A percentile compares a stretch with the other conserved stretches of the same genome.
Conservation (phyloP, 2,113 vertebrate species). For the Urocitellus parryii region DNA sequence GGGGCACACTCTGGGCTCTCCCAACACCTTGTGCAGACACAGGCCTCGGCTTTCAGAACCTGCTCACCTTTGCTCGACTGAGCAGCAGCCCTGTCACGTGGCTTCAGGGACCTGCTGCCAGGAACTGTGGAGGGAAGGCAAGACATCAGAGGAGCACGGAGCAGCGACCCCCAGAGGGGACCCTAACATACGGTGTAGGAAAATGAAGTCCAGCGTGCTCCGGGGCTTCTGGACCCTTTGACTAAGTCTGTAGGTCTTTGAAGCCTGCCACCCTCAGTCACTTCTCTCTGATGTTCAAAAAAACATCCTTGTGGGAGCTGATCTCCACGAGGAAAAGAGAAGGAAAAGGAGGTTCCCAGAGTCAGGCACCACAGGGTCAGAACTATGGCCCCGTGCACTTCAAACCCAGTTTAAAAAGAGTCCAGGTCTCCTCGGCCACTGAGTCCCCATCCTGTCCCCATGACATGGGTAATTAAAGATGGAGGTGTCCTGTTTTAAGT, state of each 20-base stretch:
- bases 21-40: neutral
- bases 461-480: neutral
- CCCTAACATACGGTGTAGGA: neutral
- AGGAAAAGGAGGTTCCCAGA: neutral
- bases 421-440: neutral
- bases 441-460: neutral
- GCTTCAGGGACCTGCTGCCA: neutral
- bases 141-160: neutral
- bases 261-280: neutral
- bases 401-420: neutral
- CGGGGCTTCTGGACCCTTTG: neutral
- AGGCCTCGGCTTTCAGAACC: neutral
- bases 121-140: neutral
- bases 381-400: neutral
- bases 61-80: neutral
- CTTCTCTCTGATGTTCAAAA: no score
- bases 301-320: neutral
- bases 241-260: neutral
- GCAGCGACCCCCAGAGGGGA: neutral
- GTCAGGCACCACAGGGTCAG: neutral
- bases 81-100: rapidly evolving
- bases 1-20: neutral
- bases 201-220: neutral
- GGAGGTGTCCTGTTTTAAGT: neutral
- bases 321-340: neutral